Evolutionary conservation across 2,888 invertebrate species (phyloP), one percentile per base, ranked within the genome.

Genomic region (Hypercompe scribonia): DNA sequence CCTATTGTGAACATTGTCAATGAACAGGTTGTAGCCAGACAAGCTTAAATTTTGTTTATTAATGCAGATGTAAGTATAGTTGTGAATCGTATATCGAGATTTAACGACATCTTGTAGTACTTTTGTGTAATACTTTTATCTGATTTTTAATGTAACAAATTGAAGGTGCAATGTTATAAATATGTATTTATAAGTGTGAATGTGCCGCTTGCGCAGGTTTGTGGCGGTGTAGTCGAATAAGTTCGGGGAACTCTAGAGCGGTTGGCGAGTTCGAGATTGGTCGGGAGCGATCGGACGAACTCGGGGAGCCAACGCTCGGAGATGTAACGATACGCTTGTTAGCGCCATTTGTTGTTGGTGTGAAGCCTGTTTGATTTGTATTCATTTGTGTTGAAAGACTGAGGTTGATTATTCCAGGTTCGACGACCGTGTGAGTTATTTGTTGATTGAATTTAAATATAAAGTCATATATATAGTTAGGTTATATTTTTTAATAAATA

Each of bases 401-500:
- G 95, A 95, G 92, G 92, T 95, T 94, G 92, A 94, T 91, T 93
- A 95, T 95, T 95, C 95, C 95, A 95, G 93, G 94, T 93, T 91
- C 92, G 92, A 92, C 89, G 93, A 92, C 94, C 92, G 94, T 92
- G 94, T 93, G 92, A 94, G 94, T 95, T 95, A 94, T 93, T 95
- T 95, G 95, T 95, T 95, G 94, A 95, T 95, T 94, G 92, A 94
- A 94, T 93, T 93, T 94, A 94, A 95, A 94, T 94, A 95, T 95
- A 95, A 94, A 95, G 95, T 95, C 95, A 95, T 95, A 95, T 95
- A 95, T 94, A 94, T 95, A 95, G 95, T 94, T 95, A 95, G 95
- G 95, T 95, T 95, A 95, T 95, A 95, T 95, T 95, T 95, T 95
- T 95, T 95, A 95, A 95, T 95, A 95, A 95, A 95, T 95, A 95